Evolutionary conservation across 2,888 invertebrate genomes (phyloP).

Genomic region (Malthinus seriepunctatus): DNA sequence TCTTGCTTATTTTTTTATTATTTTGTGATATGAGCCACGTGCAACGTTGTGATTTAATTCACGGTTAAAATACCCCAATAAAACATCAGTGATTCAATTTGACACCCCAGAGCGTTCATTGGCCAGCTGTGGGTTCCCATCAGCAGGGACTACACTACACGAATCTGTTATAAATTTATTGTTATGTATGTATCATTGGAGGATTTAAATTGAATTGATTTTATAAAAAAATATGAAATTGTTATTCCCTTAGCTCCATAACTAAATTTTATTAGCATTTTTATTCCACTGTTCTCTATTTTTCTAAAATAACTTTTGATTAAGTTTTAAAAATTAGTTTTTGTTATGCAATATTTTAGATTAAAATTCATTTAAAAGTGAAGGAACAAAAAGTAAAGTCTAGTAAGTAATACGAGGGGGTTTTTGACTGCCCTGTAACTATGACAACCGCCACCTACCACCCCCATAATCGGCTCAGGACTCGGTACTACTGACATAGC

Average conservation of each 20-base stretch:
- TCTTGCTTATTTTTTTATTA: conserved; percentile 19
- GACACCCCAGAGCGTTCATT: conserved; percentile 53
- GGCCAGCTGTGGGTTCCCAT: conserved; percentile 51
- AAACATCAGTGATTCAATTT: conserved; percentile 54
- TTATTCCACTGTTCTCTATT: not conserved
- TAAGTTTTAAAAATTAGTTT: not conserved
- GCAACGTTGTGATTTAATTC: conserved; percentile 39
- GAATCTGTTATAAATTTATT: conserved; percentile 7
- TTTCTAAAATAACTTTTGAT: too few relatives aligned
- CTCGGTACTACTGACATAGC: conserved; percentile 37
- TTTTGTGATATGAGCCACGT: conserved; percentile 25
- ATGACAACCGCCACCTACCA: conserved; percentile 37
- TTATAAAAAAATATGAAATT: too few relatives aligned
- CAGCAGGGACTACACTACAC: conserved; percentile 13
- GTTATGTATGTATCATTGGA: conserved; percentile 6
- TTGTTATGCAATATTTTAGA: conserved; percentile 6
- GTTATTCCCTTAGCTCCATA: too few relatives aligned
- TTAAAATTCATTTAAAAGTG: conserved; percentile 28
- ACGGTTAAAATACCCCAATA: conserved; percentile 54
- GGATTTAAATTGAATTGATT: not conserved
- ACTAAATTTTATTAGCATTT: not conserved
- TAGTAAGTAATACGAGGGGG: conserved; percentile 20
- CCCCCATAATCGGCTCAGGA: conserved; percentile 38
- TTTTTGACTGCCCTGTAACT: conserved; percentile 30
- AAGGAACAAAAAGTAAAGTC: conserved; percentile 27